A percentile compares a stretch with the other conserved stretches of the same genome.
Conservation (phyloP, 2,113 vertebrate genomes). For the Ceratotherium simum region DNA sequence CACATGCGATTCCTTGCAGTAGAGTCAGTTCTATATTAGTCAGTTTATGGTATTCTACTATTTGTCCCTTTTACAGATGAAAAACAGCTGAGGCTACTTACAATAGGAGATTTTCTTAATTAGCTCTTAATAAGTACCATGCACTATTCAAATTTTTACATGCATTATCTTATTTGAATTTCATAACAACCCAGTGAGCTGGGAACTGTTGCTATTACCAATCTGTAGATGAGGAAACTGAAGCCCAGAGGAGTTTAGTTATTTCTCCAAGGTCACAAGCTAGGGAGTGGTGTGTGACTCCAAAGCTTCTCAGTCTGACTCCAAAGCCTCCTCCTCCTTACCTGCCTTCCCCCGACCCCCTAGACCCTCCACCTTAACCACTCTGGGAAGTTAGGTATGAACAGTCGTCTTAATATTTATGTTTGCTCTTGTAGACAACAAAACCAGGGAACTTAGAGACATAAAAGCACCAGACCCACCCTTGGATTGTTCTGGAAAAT, state of each 20-base stretch:
- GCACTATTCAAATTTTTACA: neutral
- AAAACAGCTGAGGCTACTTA: neutral
- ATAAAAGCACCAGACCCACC: neutral
- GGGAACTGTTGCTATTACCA: neutral
- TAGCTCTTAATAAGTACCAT: neutral
- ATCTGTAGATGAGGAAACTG: neutral
- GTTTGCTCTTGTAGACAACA: neutral
- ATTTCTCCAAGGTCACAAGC: neutral
- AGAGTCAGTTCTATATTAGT: neutral
- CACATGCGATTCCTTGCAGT: neutral
- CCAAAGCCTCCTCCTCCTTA: neutral
- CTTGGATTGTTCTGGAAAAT: neutral
- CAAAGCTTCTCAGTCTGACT: neutral
- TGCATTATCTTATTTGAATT: neutral
- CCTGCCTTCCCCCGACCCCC: fast-evolving
- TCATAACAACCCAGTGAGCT: neutral
- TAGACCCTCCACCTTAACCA: neutral
- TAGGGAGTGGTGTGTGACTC: neutral
- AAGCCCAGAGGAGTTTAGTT: neutral
- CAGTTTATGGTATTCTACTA: neutral
- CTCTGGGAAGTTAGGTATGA: neutral
- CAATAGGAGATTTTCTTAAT: neutral
- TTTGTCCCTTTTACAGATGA: neutral
- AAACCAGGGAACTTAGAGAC: neutral
- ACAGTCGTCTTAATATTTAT: neutral